Evolutionary conservation across 2,888 invertebrate species (phyloP).

Genomic region (Drosophila suboccidentalis): DNA sequence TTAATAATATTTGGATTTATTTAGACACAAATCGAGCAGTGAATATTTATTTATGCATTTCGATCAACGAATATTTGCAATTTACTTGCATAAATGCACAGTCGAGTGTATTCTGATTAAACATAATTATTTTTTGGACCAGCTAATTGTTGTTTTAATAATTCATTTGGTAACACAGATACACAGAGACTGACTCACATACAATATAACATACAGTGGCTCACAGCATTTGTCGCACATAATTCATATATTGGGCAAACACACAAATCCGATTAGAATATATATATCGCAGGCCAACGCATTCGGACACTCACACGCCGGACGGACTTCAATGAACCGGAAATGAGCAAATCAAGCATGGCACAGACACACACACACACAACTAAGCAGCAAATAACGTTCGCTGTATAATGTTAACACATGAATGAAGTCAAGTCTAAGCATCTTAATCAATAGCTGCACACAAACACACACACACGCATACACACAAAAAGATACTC

Average conservation of each 20-base stretch:
- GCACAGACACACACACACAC: conserved; percentile 18
- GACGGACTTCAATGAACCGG: conserved; percentile 73
- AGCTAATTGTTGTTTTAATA: conserved; percentile 73
- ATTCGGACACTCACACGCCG: conserved; percentile 47
- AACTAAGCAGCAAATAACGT: conserved; percentile 41
- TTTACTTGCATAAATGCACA: conserved; percentile 36
- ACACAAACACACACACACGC: conserved; percentile 29
- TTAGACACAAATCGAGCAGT: conserved; percentile 20
- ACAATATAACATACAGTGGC: neutral
- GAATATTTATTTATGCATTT: conserved; percentile 48
- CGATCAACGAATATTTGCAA: conserved; percentile 22
- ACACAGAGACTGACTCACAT: neutral
- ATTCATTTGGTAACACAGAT: conserved; percentile 44
- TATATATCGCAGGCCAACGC: conserved; percentile 62
- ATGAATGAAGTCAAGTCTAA: conserved; percentile 74
- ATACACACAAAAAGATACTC: conserved; percentile 22
- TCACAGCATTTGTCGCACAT: conserved; percentile 37
- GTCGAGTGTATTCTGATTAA: conserved; percentile 20
- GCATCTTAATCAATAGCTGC: conserved; percentile 71
- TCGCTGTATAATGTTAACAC: conserved; percentile 62
- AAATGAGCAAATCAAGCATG: conserved; percentile 76
- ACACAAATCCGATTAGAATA: conserved; percentile 77
- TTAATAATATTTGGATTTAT: conserved; percentile 23
- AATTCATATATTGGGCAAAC: conserved; percentile 60
- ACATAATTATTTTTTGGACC: conserved; percentile 56